phyloP scores from a whole-genome alignment of 64 coral and sea anemone species.

The Pocillopora verrucosa region DNA sequence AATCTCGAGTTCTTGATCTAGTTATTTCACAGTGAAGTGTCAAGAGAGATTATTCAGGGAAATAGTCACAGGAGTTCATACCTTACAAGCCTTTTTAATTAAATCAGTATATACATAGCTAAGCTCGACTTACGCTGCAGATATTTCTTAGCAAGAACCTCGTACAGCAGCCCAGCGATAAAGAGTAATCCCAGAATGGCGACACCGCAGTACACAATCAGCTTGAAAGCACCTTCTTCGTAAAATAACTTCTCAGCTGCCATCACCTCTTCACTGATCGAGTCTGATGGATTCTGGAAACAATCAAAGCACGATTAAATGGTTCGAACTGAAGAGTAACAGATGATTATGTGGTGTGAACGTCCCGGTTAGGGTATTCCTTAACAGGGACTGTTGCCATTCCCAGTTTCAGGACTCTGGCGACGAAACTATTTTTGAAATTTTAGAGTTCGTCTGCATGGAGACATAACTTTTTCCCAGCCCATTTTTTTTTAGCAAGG shows the following conservation, averaged over 20 bases:
- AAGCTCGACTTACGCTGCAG: not conserved
- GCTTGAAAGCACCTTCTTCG: slow-evolving; percentile 61
- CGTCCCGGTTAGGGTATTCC: not conserved
- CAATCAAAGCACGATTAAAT: not conserved
- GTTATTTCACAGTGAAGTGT: too few species aligned
- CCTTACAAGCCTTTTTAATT: not conserved
- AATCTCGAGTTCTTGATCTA: too few species aligned
- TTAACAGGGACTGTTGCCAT: not conserved
- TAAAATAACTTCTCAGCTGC: slow-evolving; percentile 67
- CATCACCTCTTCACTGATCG: slow-evolving; percentile 36
- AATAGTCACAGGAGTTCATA: too few species aligned
- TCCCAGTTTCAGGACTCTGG: too few species aligned
- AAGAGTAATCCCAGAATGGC: slow-evolving; percentile 51
- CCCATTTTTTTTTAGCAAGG: too few species aligned
- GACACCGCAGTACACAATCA: slow-evolving; percentile 60
- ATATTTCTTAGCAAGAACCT: slow-evolving; percentile 26
- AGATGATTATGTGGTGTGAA: too few species aligned
- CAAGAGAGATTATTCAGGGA: too few species aligned
- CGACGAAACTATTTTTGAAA: too few species aligned
- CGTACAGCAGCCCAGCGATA: slow-evolving; percentile 48
- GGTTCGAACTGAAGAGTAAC: too few species aligned
- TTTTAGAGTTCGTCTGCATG: too few species aligned
- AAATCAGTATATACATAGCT: not conserved
- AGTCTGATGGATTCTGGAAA: slow-evolving; percentile 41
- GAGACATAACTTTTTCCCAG: too few species aligned